Evolutionary conservation across 2,797 vertebrate species (phyloP), one percentile per base, ranked within the genome.

Genomic region (Diplodus sargus): DNA sequence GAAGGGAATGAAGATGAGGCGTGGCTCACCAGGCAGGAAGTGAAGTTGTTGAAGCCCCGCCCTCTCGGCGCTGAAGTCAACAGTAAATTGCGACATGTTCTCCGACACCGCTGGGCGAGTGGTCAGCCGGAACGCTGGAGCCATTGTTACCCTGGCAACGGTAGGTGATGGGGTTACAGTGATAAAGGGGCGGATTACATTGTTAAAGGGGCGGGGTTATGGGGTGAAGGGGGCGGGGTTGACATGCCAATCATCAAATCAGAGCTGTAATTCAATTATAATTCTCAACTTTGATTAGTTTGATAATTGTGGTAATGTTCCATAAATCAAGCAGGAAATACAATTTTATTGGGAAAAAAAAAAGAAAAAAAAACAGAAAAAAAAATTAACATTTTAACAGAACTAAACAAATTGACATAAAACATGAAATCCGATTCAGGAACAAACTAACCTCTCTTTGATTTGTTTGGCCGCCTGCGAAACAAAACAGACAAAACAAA

Each of bases 381-480:
- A 1, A 34, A 34, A 34, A 34, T 34, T 34, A 34, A 34, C 43
- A 42, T 5, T 25, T 4, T 22, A 34, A 7, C 30, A 6, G 30
- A 34, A 34, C 30, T 34, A 57, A 42, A 2, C 12, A 60, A 43
- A 15, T 9, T 34, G 34, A 34, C 8, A 60, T 58, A 17, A 9
- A 60, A 59, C 13, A 69, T 28, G 15, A 42, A 47, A 59, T n/a
- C 20, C 62, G 61, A 22, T 25, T 30, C 4, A 34, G 9, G 18
- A 5, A 0, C 14, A 4, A 96, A 96, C 95, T 82, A 95, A 98
- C 97, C 97, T 96, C 95, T 99, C 97, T 94, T 97, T 98, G 96
- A 99, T 98, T 94, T 97, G 96, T 96, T 96, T 98, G 87, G 97
- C 94, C 93, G 97, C 97, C 98, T 99, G 96, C 93, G 93, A 87